These are phyloP conservation scores for Macaca nemestrina DNA, from an alignment of 2,113 vertebrate species.

Conservation along the genomic window DNA sequence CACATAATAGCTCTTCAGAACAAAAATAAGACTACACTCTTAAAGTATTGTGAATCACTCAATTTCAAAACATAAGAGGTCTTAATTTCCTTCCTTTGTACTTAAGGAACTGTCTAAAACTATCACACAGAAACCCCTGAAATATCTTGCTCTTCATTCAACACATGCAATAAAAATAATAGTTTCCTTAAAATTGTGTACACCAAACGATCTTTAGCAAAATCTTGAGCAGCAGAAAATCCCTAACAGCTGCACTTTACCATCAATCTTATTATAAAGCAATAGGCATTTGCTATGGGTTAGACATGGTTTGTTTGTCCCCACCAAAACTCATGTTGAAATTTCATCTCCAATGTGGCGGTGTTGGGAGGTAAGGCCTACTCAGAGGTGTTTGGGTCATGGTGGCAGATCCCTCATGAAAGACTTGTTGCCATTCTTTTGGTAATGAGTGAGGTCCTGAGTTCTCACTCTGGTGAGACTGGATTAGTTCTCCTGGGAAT, in stretches of 20 bases:
- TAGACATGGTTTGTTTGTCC: not conserved
- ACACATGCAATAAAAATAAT: slow-evolving; percentile 23
- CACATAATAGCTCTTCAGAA: slow-evolving; percentile 37
- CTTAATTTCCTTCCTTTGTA: slow-evolving; percentile 18
- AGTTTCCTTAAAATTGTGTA: slow-evolving; percentile 3
- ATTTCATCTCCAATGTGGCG: not conserved
- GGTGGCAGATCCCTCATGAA: not conserved
- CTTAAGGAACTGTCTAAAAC: slow-evolving; percentile 39
- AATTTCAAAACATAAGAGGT: slow-evolving; percentile 49
- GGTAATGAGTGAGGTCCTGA: not conserved
- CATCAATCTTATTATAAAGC: slow-evolving; percentile 32
- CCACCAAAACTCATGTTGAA: not conserved
- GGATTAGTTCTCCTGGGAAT: not conserved
- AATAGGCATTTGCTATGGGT: not conserved
- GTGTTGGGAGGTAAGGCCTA: not conserved
- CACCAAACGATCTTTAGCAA: slow-evolving; percentile 37
- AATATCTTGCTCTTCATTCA: slow-evolving; percentile 4
- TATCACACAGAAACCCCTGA: not conserved
- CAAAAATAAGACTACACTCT: not conserved
- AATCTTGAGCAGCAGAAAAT: slow-evolving; percentile 31
- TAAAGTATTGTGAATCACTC: slow-evolving; percentile 35
- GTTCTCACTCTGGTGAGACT: not conserved
- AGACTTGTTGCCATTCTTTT: not conserved
- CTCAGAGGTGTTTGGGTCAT: not conserved
- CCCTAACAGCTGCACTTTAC: not conserved